These are phyloP conservation scores for Fukomys damarensis DNA, from an alignment of 2,113 vertebrate species.

Conservation along the genomic window DNA sequence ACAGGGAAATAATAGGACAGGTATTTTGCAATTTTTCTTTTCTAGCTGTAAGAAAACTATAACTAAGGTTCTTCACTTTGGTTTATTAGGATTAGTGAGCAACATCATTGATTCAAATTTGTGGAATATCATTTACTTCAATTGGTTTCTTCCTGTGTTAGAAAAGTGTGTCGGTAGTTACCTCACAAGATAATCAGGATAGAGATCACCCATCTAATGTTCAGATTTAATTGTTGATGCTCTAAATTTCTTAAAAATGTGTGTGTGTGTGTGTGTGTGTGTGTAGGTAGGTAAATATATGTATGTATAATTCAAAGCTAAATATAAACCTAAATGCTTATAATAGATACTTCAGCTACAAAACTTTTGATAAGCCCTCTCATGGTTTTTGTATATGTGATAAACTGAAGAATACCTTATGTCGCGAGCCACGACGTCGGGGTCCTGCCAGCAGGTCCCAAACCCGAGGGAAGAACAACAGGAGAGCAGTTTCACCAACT, in stretches of 20 bases:
- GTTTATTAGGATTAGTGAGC: conserved; percentile 10
- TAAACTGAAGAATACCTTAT: conserved; percentile 44
- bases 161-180: conserved; percentile 28
- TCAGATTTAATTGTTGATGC: conserved; percentile 57
- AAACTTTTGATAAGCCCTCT: conserved; percentile 39
- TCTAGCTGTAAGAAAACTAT: conserved; percentile 33
- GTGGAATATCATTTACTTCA: conserved; percentile 53
- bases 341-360: conserved; percentile 31
- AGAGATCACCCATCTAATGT: conserved; percentile 20
- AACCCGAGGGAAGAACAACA: no score
- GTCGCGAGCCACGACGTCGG: no score
- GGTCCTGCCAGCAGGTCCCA: no score
- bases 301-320: conserved; percentile 44
- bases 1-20: background rate
- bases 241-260: conserved; percentile 56
- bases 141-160: conserved; percentile 50
- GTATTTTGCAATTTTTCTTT: conserved; percentile 36
- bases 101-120: conserved; percentile 56
- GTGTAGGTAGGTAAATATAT: background rate
- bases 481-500: no score
- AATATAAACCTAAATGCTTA: conserved; percentile 48
- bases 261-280: background rate
- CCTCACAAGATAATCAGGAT: conserved; percentile 40
- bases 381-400: background rate
- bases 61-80: conserved; percentile 44